Percentiles rank a stretch among this genome's conserved stretches.
Conservation (phyloP, 92 coral and sea anemone genomes). For the Galaxea fascicularis region DNA sequence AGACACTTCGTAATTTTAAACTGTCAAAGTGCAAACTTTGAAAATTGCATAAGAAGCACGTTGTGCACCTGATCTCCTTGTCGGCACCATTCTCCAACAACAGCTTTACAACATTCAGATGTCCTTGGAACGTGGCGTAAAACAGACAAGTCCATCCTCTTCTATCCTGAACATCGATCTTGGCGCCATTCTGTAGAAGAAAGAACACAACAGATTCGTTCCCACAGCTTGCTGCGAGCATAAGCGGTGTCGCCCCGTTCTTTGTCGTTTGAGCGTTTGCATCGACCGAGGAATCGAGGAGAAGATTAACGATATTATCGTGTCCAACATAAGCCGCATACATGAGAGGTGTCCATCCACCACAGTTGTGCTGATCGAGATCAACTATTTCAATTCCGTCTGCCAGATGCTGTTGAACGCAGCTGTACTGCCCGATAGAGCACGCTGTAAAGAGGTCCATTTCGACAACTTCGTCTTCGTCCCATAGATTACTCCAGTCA, state of each 20-base stretch:
- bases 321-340: constrained; percentile 94
- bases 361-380: constrained; percentile 71
- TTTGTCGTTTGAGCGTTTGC: constrained; percentile 63
- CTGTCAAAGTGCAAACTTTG: too few relatives aligned
- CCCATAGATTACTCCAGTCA: constrained; percentile 61
- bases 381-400: constrained; percentile 56
- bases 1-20: too few relatives aligned
- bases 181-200: constrained; percentile 81
- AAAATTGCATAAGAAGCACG: too few relatives aligned
- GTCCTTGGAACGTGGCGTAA: constrained; percentile 90
- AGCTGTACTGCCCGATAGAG: constrained; percentile 79
- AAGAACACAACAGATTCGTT: constrained; percentile 80
- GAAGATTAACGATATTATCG: constrained; percentile 74
- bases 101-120: constrained; percentile 76
- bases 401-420: constrained; percentile 67
- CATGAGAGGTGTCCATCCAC: constrained; percentile 98
- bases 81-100: constrained; percentile 82
- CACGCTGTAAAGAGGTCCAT: constrained; percentile 91
- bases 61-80: constrained; percentile 76
- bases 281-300: constrained; percentile 74
- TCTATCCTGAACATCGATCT: constrained; percentile 78
- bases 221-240: constrained; percentile 94
- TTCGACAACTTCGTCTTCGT: constrained; percentile 77
- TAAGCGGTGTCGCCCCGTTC: constrained; percentile 79
- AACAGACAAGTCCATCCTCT: constrained; percentile 81